Percentiles rank a stretch among this genome's conserved stretches.
These are phyloP conservation scores for Mesodorylaimus sp. DNA, from an alignment of 2,888 invertebrate genomes.

Conservation along the genomic window DNA sequence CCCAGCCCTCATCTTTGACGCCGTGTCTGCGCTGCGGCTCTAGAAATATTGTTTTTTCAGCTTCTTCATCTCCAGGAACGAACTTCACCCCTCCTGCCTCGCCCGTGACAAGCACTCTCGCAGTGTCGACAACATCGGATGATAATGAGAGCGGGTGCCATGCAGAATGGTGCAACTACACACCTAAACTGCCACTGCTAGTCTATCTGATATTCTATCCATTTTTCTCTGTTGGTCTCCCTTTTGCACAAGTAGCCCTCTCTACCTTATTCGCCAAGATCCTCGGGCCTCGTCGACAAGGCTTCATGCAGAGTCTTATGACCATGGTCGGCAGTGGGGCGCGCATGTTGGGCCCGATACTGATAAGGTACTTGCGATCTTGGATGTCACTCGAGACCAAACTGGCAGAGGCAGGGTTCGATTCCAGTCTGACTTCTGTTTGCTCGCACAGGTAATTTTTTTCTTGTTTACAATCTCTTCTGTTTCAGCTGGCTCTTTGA, in stretches of 20 bases:
- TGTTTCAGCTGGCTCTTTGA: too few species aligned
- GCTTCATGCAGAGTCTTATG: background rate
- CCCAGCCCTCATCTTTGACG: too few species aligned
- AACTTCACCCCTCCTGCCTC: too few species aligned
- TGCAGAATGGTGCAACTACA: slow-evolving; percentile 23
- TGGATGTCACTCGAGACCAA: background rate
- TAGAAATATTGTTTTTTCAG: too few species aligned
- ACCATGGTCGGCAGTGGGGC: background rate
- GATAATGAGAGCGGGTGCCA: slow-evolving; percentile 24
- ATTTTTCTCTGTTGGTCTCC: slow-evolving; percentile 29
- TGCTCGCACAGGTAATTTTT: too few species aligned
- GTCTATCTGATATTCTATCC: slow-evolving; percentile 24
- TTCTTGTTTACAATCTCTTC: too few species aligned
- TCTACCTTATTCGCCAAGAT: slow-evolving; percentile 31
- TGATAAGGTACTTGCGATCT: slow-evolving; percentile 1
- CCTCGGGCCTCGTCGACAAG: slow-evolving; percentile 32
- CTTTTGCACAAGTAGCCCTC: slow-evolving; percentile 30
- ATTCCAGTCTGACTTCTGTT: too few species aligned
- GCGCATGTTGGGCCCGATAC: slow-evolving; percentile 1
- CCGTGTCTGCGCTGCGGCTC: too few species aligned
- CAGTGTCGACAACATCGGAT: too few species aligned
- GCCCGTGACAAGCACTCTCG: too few species aligned
- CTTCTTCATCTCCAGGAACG: too few species aligned
- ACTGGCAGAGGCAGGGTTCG: background rate
- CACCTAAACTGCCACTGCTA: slow-evolving; percentile 19